Conservation (phyloP, 2,113 vertebrate genomes). For the Pygoscelis adeliae region DNA sequence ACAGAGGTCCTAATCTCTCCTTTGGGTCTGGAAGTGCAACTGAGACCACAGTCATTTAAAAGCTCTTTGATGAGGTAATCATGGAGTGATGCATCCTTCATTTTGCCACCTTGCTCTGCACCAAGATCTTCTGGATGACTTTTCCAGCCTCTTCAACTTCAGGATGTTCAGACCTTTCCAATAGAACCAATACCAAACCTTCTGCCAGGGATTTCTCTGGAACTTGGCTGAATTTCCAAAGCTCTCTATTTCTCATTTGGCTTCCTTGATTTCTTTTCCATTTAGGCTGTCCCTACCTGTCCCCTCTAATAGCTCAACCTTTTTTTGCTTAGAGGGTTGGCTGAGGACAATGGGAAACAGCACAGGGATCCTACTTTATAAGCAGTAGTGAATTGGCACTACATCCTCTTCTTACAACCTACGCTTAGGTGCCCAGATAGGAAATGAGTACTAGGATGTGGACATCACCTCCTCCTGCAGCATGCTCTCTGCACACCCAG, state of each 20-base stretch:
- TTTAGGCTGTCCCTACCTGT: not conserved
- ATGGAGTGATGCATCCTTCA: not conserved
- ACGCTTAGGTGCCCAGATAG: not conserved
- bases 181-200: not conserved
- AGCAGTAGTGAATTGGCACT: not conserved
- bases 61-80: not conserved
- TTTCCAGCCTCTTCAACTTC: not conserved
- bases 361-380: not conserved
- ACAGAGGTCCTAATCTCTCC: not conserved
- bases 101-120: not conserved
- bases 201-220: constrained; percentile 21
- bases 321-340: not conserved
- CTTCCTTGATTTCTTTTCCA: not conserved
- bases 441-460: not conserved
- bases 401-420: not conserved
- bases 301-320: not conserved
- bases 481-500: not conserved
- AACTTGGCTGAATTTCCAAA: constrained; percentile 9
- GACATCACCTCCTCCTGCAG: not conserved
- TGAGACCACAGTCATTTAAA: not conserved
- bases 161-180: not conserved
- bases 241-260: not conserved
- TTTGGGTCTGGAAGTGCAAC: not conserved
- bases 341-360: constrained; percentile 18
- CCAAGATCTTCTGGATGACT: not conserved